A percentile compares a stretch with the other conserved stretches of the same genome.
phyloP scores from a whole-genome alignment of 2,888 invertebrate species.

The Beris chalybata region DNA sequence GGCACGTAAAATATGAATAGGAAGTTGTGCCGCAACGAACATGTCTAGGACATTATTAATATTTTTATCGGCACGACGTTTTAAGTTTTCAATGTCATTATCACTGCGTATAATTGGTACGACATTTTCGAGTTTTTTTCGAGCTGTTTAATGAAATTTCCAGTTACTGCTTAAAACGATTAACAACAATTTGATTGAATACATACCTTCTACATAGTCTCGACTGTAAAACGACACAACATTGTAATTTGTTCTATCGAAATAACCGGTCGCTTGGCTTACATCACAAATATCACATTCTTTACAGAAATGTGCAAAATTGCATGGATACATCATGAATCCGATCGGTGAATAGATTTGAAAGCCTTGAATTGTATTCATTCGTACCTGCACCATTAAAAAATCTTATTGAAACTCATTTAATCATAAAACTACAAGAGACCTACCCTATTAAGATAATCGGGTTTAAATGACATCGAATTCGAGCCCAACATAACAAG shows the following conservation, averaged over 20 bases:
- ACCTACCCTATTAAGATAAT: conserved; percentile 84
- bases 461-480: conserved; percentile 71
- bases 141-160: conserved; percentile 58
- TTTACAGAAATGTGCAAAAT: conserved; percentile 63
- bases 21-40: conserved; percentile 65
- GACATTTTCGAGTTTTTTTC: conserved; percentile 61
- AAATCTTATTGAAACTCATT: conserved; percentile 7
- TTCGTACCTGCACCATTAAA: conserved; percentile 69
- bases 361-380: conserved; percentile 88
- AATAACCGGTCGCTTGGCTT: conserved; percentile 76
- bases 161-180: not conserved
- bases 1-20: conserved; percentile 74
- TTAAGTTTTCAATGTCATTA: conserved; percentile 63
- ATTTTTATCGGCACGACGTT: conserved; percentile 55
- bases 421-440: not conserved
- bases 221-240: conserved; percentile 80
- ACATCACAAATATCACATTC: conserved; percentile 64
- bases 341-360: conserved; percentile 93
- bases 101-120: conserved; percentile 68
- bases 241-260: conserved; percentile 72
- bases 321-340: conserved; percentile 79
- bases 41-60: conserved; percentile 66
- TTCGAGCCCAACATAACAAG: conserved; percentile 70
- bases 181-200: not conserved
- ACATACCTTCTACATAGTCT: conserved; percentile 73